A percentile compares a stretch with the other conserved stretches of the same genome.
These are phyloP conservation scores for Drosophila repletoides DNA, from an alignment of 1,140 invertebrate genomes.

Conservation along the genomic window DNA sequence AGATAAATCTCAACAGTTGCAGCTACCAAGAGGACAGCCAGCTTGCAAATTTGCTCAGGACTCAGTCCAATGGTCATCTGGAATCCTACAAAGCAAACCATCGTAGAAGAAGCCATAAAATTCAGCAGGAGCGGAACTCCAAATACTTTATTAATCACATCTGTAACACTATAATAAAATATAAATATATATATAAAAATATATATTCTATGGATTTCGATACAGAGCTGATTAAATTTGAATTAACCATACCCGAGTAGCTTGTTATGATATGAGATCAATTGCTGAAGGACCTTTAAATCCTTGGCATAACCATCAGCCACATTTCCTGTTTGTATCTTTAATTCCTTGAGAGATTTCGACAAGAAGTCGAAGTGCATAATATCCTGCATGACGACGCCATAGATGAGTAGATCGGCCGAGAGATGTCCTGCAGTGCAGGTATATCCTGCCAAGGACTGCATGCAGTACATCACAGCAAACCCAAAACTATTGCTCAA, in stretches of 20 bases:
- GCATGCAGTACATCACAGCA: slow-evolving; percentile 34
- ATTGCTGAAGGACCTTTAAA: slow-evolving; percentile 26
- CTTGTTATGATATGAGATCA: slow-evolving; percentile 55
- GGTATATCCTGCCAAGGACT: slow-evolving; percentile 46
- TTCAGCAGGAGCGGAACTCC: slow-evolving; percentile 58
- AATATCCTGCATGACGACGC: slow-evolving; percentile 51
- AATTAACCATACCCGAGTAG: slow-evolving; percentile 53
- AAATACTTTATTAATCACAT: slow-evolving; percentile 62
- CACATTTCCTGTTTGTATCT: not conserved
- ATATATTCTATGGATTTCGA: too few relatives aligned
- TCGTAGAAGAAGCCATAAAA: slow-evolving; percentile 50
- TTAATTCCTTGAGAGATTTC: slow-evolving; percentile 12
- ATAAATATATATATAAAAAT: too few relatives aligned
- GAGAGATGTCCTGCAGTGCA: slow-evolving; percentile 53
- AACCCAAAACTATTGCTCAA: slow-evolving; percentile 27
- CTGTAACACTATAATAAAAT: slow-evolving; percentile 37
- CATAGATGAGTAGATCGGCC: slow-evolving; percentile 56
- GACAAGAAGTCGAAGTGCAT: slow-evolving; percentile 65
- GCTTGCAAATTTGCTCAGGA: slow-evolving; percentile 29
- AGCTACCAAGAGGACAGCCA: slow-evolving; percentile 47
- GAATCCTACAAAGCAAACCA: slow-evolving; percentile 71
- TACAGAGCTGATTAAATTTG: too few relatives aligned
- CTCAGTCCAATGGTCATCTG: slow-evolving; percentile 53
- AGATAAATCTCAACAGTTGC: slow-evolving; percentile 34
- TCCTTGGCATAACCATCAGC: slow-evolving; percentile 7